A percentile compares a stretch with the other conserved stretches of the same genome.
Conservation (phyloP, 53 echinoderm and acorn worm genomes). For the Henricia sp. region DNA sequence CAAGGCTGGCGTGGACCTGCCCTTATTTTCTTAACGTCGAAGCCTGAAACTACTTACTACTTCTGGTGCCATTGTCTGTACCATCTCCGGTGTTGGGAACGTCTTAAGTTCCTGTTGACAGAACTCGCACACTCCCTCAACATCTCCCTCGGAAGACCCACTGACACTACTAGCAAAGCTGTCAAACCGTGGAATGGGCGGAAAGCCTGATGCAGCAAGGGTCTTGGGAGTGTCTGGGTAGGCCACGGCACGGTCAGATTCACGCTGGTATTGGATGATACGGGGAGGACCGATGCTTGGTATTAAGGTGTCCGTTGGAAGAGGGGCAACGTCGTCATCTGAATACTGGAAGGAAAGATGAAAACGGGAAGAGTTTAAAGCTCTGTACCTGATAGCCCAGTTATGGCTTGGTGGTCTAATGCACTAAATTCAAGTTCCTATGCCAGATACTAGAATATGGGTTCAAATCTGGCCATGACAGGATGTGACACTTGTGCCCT, state of each 20-base stretch:
- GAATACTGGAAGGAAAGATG: conserved; percentile 55
- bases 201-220: conserved; percentile 5
- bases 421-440: too few relatives aligned
- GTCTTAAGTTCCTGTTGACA: conserved; percentile 79
- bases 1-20: too few relatives aligned
- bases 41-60: conserved; percentile 82
- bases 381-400: too few relatives aligned
- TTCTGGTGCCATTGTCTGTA: conserved; percentile 67
- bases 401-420: too few relatives aligned
- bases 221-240: conserved; percentile 48
- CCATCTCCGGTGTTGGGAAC: conserved; percentile 93
- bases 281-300: conserved; percentile 95
- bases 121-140: conserved; percentile 83
- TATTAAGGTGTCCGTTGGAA: conserved; percentile 67
- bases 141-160: conserved; percentile 28
- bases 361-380: background rate
- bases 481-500: too few relatives aligned
- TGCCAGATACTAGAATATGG: too few relatives aligned
- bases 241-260: conserved; percentile 65
- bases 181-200: background rate
- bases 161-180: conserved; percentile 34
- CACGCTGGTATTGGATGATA: conserved; percentile 96
- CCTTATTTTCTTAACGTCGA: background rate
- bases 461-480: too few relatives aligned
- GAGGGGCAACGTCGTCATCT: conserved; percentile 66